Evolutionary conservation across 2,113 vertebrate genomes (phyloP), one percentile per base, ranked within the genome.

Genomic region (Barbus barbus): DNA sequence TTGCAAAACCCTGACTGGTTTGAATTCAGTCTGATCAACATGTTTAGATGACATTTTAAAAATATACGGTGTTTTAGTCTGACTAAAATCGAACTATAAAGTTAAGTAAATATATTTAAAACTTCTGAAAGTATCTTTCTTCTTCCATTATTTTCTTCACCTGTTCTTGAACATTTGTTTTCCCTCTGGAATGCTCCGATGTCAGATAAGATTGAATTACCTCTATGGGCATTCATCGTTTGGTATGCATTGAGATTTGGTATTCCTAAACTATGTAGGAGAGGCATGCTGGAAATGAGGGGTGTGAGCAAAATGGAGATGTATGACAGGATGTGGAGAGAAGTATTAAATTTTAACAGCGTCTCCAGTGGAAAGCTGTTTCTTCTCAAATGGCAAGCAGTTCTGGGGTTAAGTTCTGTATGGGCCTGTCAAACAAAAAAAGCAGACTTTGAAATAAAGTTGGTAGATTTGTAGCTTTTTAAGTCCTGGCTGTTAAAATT

Each of bases 191-290:
- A 74, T 38, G 51, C 18, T 67, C 61, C 58, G 38, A 69, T 85
- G 78, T 85, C 71, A 84, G 88, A 89, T 85, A 84, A 85, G 86
- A 78, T 89, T 78, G 63, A 48, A 79, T 85, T 83, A 72, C 63
- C 22, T 75, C 72, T 78, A 69, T 77, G 74, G 78, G 84, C 77
- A 77, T 81, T 81, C 72, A 31, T 67, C 63, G 20, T 81, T 33
- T 81, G 79, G 11, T 71, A 31, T 80, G 60, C 83, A 84, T 76
- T 73, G 38, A 56, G 20, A 63, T 79, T 87, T 82, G 20, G 41
- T 85, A 83, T 85, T 87, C 80, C 31, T 67, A 53, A 67, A 56
- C 84, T 26, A 72, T 56, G 48, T 73, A 84, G 38, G n/a, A 31
- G 51, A 77, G 20, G 41, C 14, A 36, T 36, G 78, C 18, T 60